These are phyloP conservation scores for Eurystomus gularis DNA, from an alignment of 2,113 vertebrate species.

Conservation along the genomic window DNA sequence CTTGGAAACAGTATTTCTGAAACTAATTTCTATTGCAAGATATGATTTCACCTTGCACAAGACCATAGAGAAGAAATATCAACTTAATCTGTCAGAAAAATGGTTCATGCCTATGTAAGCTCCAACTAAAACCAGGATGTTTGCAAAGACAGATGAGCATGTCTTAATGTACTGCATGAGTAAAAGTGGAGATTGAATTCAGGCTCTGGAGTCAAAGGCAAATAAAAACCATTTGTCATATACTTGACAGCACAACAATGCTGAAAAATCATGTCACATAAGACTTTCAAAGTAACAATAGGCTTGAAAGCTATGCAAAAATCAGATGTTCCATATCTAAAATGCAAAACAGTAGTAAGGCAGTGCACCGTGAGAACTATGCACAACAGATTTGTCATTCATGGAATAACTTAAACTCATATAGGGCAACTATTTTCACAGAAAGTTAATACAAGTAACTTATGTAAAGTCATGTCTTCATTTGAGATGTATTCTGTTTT, in stretches of 20 bases:
- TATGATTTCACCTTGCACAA: background rate
- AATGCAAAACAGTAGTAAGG: background rate
- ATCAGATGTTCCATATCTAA: background rate
- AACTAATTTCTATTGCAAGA: background rate
- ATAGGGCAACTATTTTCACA: background rate
- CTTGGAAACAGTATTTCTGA: background rate
- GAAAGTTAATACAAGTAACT: background rate
- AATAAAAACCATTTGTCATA: background rate
- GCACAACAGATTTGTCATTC: background rate
- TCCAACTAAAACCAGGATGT: background rate
- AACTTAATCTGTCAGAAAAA: background rate
- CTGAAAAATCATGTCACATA: background rate
- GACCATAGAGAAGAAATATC: background rate
- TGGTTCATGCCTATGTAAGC: background rate
- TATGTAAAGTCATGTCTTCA: background rate
- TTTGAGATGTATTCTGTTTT: slow-evolving; percentile 60
- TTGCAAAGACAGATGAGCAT: background rate
- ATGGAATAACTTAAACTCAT: background rate
- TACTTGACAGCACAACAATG: background rate
- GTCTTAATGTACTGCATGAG: background rate
- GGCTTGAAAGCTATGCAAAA: background rate
- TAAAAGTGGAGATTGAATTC: background rate
- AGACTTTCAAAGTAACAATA: background rate
- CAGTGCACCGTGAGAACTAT: background rate
- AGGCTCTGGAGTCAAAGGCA: background rate